These are phyloP conservation scores for Linurgus olivaceus DNA, from an alignment of 2,797 vertebrate species.

Conservation along the genomic window DNA sequence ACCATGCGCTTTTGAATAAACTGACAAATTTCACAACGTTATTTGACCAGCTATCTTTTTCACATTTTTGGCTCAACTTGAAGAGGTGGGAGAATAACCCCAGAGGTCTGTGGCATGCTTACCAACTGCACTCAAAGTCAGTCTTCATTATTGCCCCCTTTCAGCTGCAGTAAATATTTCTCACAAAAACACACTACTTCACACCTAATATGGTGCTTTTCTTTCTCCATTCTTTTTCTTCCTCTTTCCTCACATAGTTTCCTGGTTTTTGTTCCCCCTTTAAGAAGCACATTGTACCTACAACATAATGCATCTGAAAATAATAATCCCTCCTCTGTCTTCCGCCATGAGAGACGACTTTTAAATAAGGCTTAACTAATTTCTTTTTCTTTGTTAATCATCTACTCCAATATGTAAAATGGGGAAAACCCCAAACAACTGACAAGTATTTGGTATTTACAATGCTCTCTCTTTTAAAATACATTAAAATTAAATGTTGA, in stretches of 20 bases:
- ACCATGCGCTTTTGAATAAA: conserved; percentile 38
- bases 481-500: background rate
- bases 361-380: background rate
- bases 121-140: background rate
- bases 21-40: conserved; percentile 43
- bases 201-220: conserved; percentile 65
- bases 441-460: background rate
- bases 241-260: conserved; percentile 66
- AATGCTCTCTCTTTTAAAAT: background rate
- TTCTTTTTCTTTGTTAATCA: background rate
- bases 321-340: conserved; percentile 2
- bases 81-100: background rate
- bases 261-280: conserved; percentile 68
- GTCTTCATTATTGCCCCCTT: conserved; percentile 37
- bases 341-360: background rate
- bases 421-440: background rate
- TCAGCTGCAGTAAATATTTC: conserved; percentile 25
- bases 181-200: conserved; percentile 36
- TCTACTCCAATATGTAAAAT: background rate
- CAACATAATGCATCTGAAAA: conserved; percentile 51
- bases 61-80: conserved; percentile 33
- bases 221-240: conserved; percentile 64
- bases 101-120: background rate
- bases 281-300: conserved; percentile 55
- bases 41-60: conserved; percentile 29